A percentile compares a stretch with the other conserved stretches of the same genome.
phyloP scores from a whole-genome alignment of 92 coral and sea anemone genomes.

The Siderastrea radians region DNA sequence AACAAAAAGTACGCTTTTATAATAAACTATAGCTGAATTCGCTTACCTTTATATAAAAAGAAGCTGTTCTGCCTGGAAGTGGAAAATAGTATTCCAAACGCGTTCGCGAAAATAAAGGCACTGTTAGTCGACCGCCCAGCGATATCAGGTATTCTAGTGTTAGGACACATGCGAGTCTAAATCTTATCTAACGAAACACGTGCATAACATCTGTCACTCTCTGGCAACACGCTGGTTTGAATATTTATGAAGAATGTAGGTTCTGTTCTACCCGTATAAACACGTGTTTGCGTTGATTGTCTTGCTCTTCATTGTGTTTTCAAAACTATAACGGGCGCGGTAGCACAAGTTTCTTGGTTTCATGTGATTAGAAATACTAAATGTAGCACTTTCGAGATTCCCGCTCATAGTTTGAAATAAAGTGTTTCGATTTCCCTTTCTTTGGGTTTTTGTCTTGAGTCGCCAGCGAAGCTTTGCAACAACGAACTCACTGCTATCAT shows the following conservation, averaged over 20 bases:
- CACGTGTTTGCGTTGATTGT: conserved; percentile 21
- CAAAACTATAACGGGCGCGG: not conserved
- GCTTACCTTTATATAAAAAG: conserved; percentile 3
- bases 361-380: not conserved
- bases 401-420: not conserved
- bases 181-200: conserved; percentile 26
- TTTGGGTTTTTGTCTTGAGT: not conserved
- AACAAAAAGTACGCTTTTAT: not conserved
- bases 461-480: not conserved
- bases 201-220: conserved; percentile 33
- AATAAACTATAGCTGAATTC: not conserved
- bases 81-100: conserved; percentile 10
- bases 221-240: conserved; percentile 49
- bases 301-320: not conserved
- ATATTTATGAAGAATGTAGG: conserved; percentile 2
- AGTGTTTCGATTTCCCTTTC: not conserved
- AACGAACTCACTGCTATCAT: not conserved
- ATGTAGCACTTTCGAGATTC: not conserved
- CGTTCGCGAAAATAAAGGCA: not conserved
- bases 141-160: conserved; percentile 13
- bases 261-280: not conserved
- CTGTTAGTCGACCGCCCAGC: not conserved
- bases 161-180: conserved; percentile 19
- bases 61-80: not conserved
- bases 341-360: not conserved